These are phyloP conservation scores for Harpagifer antarcticus DNA, from an alignment of 2,797 vertebrate genomes.

Conservation along the genomic window DNA sequence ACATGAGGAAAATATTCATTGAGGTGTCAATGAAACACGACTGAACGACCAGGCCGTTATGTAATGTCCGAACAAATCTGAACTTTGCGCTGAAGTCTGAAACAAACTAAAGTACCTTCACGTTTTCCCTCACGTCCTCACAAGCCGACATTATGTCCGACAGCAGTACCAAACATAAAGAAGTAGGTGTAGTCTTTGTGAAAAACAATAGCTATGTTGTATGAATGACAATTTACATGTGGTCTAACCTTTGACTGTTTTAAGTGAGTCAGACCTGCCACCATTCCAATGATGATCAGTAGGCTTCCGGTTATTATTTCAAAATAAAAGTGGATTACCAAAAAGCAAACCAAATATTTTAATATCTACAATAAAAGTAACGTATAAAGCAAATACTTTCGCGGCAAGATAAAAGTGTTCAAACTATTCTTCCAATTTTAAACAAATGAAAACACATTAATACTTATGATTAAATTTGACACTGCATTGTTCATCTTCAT, in stretches of 20 bases:
- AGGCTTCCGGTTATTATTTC: constrained; percentile 35
- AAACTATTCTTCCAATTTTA: neutral
- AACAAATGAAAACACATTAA: neutral
- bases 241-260: neutral
- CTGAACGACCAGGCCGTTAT: neutral
- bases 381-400: neutral
- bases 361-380: neutral
- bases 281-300: neutral
- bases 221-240: too few relatives aligned
- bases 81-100: neutral
- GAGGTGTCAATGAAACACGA: too few relatives aligned
- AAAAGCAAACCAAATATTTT: neutral
- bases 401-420: neutral
- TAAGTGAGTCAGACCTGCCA: neutral
- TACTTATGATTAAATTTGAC: neutral
- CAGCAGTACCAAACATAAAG: neutral
- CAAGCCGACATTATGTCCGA: constrained; percentile 33
- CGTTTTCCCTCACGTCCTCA: constrained; percentile 61
- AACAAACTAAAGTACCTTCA: constrained; percentile 62
- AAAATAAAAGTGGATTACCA: constrained; percentile 29
- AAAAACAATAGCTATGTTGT: accelerated
- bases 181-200: neutral
- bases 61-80: neutral
- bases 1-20: neutral
- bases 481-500: neutral